Percentiles rank a stretch among this genome's conserved stretches.
These are phyloP conservation scores for Martes martes DNA, from an alignment of 2,113 vertebrate genomes.

Conservation along the genomic window DNA sequence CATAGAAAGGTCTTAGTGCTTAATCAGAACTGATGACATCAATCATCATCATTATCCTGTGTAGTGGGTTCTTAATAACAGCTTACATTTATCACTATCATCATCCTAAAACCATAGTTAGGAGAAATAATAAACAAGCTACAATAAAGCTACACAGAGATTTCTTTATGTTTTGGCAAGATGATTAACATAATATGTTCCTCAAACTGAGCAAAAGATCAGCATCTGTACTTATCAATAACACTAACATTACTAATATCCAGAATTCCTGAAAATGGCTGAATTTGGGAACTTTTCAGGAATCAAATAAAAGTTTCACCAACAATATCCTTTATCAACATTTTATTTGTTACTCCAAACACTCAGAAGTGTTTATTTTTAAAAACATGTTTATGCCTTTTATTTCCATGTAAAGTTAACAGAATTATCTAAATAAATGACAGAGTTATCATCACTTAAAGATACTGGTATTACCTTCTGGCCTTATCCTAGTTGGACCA, in stretches of 20 bases:
- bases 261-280: conserved; percentile 10
- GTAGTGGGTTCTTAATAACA: not conserved
- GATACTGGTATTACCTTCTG: not conserved
- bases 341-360: conserved; percentile 31
- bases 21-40: not conserved
- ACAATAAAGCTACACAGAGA: not conserved
- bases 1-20: not conserved
- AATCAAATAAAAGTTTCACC: conserved; percentile 20
- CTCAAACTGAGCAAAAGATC: conserved; percentile 26
- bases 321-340: conserved; percentile 26
- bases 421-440: not conserved
- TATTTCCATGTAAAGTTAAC: conserved; percentile 26
- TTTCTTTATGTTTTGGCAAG: not conserved
- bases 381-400: conserved; percentile 43
- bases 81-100: conserved; percentile 9
- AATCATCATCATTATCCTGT: not conserved
- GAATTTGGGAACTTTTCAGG: not conserved
- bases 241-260: not conserved
- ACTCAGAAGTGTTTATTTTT: conserved; percentile 25
- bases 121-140: conserved; percentile 6
- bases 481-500: not conserved
- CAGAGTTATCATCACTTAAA: not conserved
- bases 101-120: not conserved
- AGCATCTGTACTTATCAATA: not conserved
- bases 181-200: not conserved